phyloP scores from a whole-genome alignment of 2,113 vertebrate species.

The Ochotona curzoniae region DNA sequence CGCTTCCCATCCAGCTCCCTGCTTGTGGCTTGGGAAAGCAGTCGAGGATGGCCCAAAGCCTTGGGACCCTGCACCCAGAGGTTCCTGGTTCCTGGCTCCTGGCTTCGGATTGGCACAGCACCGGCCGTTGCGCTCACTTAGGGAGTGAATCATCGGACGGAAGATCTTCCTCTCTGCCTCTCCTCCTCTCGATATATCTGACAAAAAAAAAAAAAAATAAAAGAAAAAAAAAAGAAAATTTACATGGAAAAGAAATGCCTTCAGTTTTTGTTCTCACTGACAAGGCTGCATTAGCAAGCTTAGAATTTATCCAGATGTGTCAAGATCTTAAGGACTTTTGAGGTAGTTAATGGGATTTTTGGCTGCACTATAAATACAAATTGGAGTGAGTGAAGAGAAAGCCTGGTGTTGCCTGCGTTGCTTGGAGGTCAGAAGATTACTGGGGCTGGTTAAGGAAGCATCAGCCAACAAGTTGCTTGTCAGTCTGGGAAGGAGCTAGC shows the following conservation, averaged over 20 bases:
- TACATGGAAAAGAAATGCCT: neutral
- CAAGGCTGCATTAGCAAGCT: neutral
- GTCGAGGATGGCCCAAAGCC: too few species aligned
- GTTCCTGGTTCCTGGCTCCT: too few species aligned
- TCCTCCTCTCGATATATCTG: too few species aligned
- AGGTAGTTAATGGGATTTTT: conserved; percentile 35
- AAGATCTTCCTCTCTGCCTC: too few species aligned
- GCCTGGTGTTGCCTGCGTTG: neutral
- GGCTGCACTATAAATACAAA: conserved; percentile 3
- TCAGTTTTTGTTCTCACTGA: neutral
- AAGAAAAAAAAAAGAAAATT: too few species aligned
- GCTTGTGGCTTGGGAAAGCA: too few species aligned
- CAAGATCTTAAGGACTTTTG: conserved; percentile 31
- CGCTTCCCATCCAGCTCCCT: too few species aligned
- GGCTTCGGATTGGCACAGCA: too few species aligned
- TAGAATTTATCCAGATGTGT: neutral
- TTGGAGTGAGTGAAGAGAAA: neutral
- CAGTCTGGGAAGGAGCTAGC: neutral
- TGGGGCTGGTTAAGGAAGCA: neutral
- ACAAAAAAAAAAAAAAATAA: too few species aligned
- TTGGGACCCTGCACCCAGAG: too few species aligned
- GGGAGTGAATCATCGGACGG: too few species aligned
- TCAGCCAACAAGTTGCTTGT: neutral
- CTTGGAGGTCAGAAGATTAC: neutral
- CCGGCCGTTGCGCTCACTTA: too few species aligned